Base-by-base conservation (phyloP, 2,888 invertebrate species). In the Heliconius aoede region DNA sequence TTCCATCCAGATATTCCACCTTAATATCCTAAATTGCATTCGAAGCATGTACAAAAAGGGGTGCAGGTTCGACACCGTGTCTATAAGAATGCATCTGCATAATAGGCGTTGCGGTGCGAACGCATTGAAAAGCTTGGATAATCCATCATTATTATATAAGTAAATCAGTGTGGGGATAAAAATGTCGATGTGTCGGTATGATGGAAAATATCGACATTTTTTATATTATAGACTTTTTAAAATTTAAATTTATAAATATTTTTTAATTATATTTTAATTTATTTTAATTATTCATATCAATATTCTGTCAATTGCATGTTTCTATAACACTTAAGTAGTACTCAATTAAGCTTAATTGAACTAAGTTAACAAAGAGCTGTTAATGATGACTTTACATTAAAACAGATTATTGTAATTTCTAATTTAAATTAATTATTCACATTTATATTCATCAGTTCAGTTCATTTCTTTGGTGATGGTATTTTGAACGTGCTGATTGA, bases 101-200 rank as follows among this genome's bases (percentile, higher is more conserved):
- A 93, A 93, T 90, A 91, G 89, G 90, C 92, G 91, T 89, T 91
- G 92, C 92, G 92, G 94, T 92, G 92, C 89, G 89, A 91, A 83
- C 82, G 80, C 85, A 86, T 91, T 92, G 64, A 77, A 89, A 90
- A 85, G 79, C 81, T 78, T 83, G 84, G 89, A 88, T 92, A 91
- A 94, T 91, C 91, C 88, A 86, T 90, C 91, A 89, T 87, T 86
- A 85, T 86, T 84, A 85, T 84, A 75, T 74, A 85, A 85, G 84
- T 79, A 83, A 78, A 80, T 83, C 81, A 85, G 80, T 76, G 81
- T 77, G 79, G 82, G 5, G 69, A 61, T 36, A 32, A 55, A 28
- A 40, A 51, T 76, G 68, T 79, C 80, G 78, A 81, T 74, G 84
- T 77, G 61, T 32, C 4, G 21, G 9, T 21, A 68, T 26, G 26